Base-by-base conservation (phyloP, 2,797 vertebrate species). In the Alouatta caraya region DNA sequence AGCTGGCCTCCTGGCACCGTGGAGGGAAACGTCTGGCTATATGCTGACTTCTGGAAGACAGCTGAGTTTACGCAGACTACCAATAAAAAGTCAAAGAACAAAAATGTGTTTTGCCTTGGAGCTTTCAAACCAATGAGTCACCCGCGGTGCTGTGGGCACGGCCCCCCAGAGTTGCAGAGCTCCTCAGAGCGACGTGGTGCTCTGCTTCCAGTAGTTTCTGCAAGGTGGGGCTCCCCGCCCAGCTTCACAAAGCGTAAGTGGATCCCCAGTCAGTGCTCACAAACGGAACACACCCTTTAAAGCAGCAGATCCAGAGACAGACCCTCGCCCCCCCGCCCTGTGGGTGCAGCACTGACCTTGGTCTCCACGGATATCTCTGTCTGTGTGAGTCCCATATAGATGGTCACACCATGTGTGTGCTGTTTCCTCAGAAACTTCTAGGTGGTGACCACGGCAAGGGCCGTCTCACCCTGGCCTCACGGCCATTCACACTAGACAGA, bases 361-460 rank as follows among this genome's bases (percentile, higher is more conserved):
- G 19, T 17, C 26, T 9, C 52, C 52, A 82, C 5, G 0, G 72
- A 21, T 8, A 1, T 14, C 73, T 17, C 73, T 19, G 19, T 44
- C 48, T 44, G 30, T 5, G 8, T 1, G 11, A 57, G 13, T 39
- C 4, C 57, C 79, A 46, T 3, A 24, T 1, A 5, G 42, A 26
- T 0, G 7, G 73, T 19, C 12, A 8, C 22, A 19, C 0, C 1
- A 1, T 4, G n/a, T 6, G 39, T 28, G 37, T 14, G 57, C 37
- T 59, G 52, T 24, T 15, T 55, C 37, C 2, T 4, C 52, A 17
- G 37, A 39, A 55, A n/a, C 21, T 13, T 42, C 24, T 17, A 8
- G 26, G 22, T 2, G 0, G 12, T 39, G 4, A 37, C 22, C 8
- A 1, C 21, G 3, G 1, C 0, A 44, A 37, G 48, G 33, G 5